Conservation (phyloP, 2,113 vertebrate species). For the Aphelocoma coerulescens region DNA sequence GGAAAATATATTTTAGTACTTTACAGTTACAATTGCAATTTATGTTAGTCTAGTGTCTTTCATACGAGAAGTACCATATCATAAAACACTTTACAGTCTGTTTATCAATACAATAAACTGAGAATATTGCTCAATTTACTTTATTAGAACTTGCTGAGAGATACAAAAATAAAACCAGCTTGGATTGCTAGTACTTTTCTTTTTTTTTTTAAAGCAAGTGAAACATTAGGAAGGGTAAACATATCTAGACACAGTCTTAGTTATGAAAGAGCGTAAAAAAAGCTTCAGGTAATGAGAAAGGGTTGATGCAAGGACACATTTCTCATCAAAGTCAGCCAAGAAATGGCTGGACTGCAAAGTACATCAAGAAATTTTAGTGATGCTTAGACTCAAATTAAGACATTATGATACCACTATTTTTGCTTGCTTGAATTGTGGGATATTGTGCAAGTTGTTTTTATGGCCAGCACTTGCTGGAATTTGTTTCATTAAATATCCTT, state of each 20-base stretch:
- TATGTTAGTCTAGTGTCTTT: conserved; percentile 64
- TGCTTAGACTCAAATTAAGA: not conserved
- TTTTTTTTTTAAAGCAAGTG: not conserved
- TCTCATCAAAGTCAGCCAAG: not conserved
- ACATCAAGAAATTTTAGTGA: not conserved
- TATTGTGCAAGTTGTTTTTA: not conserved
- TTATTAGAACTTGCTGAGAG: conserved; percentile 62
- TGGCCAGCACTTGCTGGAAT: not conserved
- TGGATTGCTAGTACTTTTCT: not conserved
- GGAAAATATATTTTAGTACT: conserved; percentile 59
- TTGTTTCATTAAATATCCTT: not conserved
- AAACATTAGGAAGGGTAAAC: not conserved
- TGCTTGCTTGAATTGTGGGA: not conserved
- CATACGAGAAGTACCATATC: conserved; percentile 12
- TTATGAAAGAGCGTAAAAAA: conserved; percentile 2
- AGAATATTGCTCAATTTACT: conserved; percentile 63
- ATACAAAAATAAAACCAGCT: conserved; percentile 57
- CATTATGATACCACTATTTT: not conserved
- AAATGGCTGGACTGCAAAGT: not conserved
- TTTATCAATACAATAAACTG: conserved; percentile 65
- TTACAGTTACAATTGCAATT: conserved; percentile 62
- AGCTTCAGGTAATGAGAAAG: not conserved
- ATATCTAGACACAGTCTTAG: not conserved
- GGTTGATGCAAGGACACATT: not conserved
- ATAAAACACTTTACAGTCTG: conserved; percentile 58